Evolutionary conservation across 2,797 vertebrate species (phyloP).

Genomic region (Podargus strigoides): DNA sequence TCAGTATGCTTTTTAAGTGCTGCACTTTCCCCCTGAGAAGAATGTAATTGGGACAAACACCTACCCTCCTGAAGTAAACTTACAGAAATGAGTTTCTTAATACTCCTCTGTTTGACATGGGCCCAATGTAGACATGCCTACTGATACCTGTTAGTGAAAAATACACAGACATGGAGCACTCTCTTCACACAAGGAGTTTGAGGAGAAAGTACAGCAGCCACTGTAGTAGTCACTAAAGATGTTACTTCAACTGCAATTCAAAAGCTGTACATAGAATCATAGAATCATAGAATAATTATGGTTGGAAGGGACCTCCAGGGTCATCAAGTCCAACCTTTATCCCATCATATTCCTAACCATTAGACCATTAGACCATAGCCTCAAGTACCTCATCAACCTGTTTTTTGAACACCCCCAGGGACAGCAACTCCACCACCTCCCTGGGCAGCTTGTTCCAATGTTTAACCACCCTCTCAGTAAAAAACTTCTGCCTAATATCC

Average conservation of each 20-base stretch:
- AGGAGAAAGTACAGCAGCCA: not conserved
- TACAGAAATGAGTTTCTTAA: not conserved
- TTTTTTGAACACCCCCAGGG: too few relatives aligned
- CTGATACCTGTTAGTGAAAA: not conserved
- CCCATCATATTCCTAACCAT: too few relatives aligned
- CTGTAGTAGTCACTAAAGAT: not conserved
- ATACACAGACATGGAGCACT: accelerated
- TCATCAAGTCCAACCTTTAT: too few relatives aligned
- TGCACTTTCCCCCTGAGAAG: not conserved
- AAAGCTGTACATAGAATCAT: too few relatives aligned
- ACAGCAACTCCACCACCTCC: too few relatives aligned
- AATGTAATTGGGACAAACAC: not conserved
- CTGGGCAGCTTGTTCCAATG: too few relatives aligned
- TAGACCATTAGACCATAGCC: too few relatives aligned
- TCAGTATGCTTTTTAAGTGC: slow-evolving; percentile 2
- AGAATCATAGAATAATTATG: too few relatives aligned
- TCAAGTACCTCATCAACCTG: too few relatives aligned
- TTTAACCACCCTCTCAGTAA: too few relatives aligned
- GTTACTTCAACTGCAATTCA: not conserved
- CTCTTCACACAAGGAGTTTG: not conserved
- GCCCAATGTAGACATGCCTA: not conserved
- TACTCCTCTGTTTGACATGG: not conserved
- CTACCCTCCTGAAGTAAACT: not conserved
- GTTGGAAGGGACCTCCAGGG: too few relatives aligned
- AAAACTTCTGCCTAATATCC: too few relatives aligned